Base-by-base conservation (phyloP, 2,113 vertebrate species). In the Vulpes ferrilata region DNA sequence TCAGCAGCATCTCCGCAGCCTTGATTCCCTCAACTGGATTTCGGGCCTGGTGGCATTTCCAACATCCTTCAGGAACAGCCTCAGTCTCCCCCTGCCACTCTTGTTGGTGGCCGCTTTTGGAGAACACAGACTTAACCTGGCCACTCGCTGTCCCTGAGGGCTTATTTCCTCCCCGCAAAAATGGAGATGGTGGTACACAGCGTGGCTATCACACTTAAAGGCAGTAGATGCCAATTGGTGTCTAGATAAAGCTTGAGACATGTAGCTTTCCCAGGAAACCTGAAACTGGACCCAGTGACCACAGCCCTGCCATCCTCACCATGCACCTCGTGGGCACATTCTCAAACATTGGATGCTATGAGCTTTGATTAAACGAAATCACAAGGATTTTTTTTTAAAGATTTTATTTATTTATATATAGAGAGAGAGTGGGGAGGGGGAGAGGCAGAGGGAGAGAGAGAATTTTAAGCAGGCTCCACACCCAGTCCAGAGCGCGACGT, bases 281-380 rank as follows among this genome's bases (percentile, higher is more conserved):
- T 51, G 7, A 3, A 8, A 30, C 16, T 15, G 2, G 10, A 5
- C 27, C 1, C 69, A 0, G 0, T 0, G 1, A 48, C 48, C 0
- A 43, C 0, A 0, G 20, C 35, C 38, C 1, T 0, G 1, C 17
- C 62, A 2, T 25, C n/a, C 5, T 27, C 69, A 2, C 7, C 53
- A 1, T 0, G 2, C 1, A 0, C 16, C 78, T 16, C 4, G 1
- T 3, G 16, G 13, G 8, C 35, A 11, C 8, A 2, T 12, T 10
- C 64, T 17, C 30, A 2, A 2, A 17, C 53, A 1, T 4, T 1
- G 0, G 11, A 43, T 43, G 55, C 48, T 3, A 9, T 0, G 1
- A 65, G 53, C 1, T 38, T 27, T 20, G 38, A 60, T 38, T 22
- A 11, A 30, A 5, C 11, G 38, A 73, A 74, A n/a, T 81, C 10